Conservation (phyloP, 1,140 invertebrate species). For the Neomicropteryx cornuta region DNA sequence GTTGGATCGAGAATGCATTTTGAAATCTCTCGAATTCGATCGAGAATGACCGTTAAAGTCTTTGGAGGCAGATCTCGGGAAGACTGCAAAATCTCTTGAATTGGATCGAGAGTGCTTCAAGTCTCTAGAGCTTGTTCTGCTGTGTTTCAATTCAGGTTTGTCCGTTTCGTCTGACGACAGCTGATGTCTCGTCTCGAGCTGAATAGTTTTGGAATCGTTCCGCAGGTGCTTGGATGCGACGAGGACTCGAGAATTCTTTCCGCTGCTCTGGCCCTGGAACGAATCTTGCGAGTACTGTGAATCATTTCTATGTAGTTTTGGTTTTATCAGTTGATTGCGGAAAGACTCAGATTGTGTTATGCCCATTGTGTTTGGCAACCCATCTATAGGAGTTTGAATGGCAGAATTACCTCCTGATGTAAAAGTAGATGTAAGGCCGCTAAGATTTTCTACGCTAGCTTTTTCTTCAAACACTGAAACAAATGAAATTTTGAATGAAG, state of each 20-base stretch:
- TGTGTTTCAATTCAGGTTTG: slow-evolving; percentile 21
- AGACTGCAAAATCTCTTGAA: slow-evolving; percentile 20
- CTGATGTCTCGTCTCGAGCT: slow-evolving; percentile 39
- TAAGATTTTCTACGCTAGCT: slow-evolving; percentile 37
- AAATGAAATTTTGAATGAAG: slow-evolving; percentile 1
- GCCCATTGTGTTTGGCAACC: slow-evolving; percentile 1
- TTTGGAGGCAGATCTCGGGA: slow-evolving; percentile 22
- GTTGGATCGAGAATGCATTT: slow-evolving; percentile 25
- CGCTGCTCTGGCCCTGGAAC: slow-evolving; percentile 14
- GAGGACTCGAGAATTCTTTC: slow-evolving; percentile 30
- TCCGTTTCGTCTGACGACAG: slow-evolving; percentile 26
- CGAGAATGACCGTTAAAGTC: slow-evolving; percentile 25
- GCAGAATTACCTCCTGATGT: slow-evolving; percentile 32
- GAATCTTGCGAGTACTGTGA: slow-evolving; percentile 33
- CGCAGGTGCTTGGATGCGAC: slow-evolving; percentile 43
- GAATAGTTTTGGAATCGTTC: slow-evolving; percentile 47
- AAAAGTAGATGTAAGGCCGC: slow-evolving; percentile 29
- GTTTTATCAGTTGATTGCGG: slow-evolving; percentile 13
- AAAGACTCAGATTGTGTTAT: slow-evolving; percentile 15
- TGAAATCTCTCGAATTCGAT: slow-evolving; percentile 27
- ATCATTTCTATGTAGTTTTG: slow-evolving; percentile 30
- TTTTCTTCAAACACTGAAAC: slow-evolving; percentile 55
- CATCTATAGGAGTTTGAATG: slow-evolving; percentile 29
- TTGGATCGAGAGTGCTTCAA: slow-evolving; percentile 19
- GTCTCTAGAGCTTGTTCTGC: slow-evolving; percentile 28